phyloP scores from a whole-genome alignment of 1,140 invertebrate genomes.

The Lutraria rhynchaena region DNA sequence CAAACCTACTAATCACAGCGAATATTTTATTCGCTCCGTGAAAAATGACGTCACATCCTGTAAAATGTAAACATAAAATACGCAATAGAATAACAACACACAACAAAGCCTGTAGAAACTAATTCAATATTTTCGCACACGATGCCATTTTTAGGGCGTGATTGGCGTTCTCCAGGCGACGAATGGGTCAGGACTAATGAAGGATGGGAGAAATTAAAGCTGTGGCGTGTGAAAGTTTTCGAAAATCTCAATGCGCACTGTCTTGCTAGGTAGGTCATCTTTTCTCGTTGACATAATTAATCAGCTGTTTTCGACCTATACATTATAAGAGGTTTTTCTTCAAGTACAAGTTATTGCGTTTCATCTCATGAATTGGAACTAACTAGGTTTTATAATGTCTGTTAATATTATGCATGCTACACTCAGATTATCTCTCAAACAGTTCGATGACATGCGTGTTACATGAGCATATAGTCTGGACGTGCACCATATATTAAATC shows the following conservation, averaged over 20 bases:
- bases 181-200: constrained; percentile 98
- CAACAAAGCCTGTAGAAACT: constrained; percentile 42
- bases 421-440: no score
- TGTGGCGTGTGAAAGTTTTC: constrained; percentile 80
- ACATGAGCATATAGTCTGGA: no score
- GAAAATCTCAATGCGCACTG: constrained; percentile 80
- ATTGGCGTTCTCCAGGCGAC: constrained; percentile 95
- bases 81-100: constrained; percentile 70
- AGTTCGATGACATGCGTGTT: no score
- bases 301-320: no score
- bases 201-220: constrained; percentile 84
- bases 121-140: constrained; percentile 54
- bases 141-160: constrained; percentile 93
- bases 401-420: no score
- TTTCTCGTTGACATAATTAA: constrained; percentile 32
- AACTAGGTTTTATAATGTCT: no score
- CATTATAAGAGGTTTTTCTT: no score
- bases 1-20: constrained; percentile 5
- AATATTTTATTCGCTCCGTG: constrained; percentile 23
- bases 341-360: no score
- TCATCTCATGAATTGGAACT: no score
- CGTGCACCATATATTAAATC: no score
- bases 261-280: constrained; percentile 75
- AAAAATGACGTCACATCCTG: constrained; percentile 59
- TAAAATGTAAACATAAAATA: constrained; percentile 76